Evolutionary conservation across 2,113 vertebrate species (phyloP).

Genomic region (Monopterus albus): DNA sequence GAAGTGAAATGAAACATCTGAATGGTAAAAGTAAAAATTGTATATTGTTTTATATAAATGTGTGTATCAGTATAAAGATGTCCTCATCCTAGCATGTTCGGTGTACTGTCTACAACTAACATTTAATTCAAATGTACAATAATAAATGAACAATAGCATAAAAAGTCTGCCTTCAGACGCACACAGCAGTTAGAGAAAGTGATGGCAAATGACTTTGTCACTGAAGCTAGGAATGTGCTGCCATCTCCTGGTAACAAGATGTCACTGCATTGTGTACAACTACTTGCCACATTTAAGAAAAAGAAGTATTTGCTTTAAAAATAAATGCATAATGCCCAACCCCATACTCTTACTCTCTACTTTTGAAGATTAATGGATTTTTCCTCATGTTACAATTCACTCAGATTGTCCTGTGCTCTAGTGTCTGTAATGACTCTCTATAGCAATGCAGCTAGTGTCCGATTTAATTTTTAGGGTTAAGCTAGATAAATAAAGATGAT

Average conservation of each 20-base stretch:
- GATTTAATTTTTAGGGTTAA: not conserved
- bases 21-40: not conserved
- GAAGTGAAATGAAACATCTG: no score
- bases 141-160: not conserved
- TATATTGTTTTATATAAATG: not conserved
- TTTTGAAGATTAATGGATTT: not conserved
- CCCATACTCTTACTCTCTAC: not conserved
- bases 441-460: constrained; percentile 13
- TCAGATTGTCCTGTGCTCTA: not conserved
- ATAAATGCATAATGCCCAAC: not conserved
- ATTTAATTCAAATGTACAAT: not conserved
- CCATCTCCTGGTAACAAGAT: constrained; percentile 62
- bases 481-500: not conserved
- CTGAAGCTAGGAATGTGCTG: constrained; percentile 50
- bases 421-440: constrained; percentile 3
- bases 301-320: not conserved
- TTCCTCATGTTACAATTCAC: not conserved
- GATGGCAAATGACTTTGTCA: not conserved
- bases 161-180: not conserved
- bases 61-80: not conserved
- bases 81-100: not conserved
- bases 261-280: constrained; percentile 18
- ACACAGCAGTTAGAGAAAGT: constrained; percentile 1
- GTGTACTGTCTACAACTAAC: not conserved
- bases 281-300: not conserved